These are phyloP conservation scores for Shargacucullia verbasci DNA, from an alignment of 2,888 invertebrate species.

Conservation along the genomic window DNA sequence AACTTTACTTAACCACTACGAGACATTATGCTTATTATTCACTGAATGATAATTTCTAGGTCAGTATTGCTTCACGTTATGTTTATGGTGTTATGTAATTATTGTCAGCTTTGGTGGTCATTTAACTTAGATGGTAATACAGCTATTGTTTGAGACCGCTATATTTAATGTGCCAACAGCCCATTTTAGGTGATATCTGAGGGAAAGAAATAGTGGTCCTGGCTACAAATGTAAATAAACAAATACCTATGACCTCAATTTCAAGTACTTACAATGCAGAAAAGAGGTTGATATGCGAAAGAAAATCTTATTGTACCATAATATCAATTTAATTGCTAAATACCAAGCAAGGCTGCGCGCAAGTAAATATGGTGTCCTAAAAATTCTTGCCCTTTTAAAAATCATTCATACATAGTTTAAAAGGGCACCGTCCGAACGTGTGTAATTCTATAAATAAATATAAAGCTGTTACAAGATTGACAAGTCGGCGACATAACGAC, in stretches of 20 bases:
- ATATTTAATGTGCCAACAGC: slow-evolving; percentile 8
- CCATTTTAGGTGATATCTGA: slow-evolving; percentile 23
- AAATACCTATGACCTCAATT: too few species aligned
- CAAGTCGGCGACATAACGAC: slow-evolving; percentile 51
- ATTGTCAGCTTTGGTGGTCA: slow-evolving; percentile 47
- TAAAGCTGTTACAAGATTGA: slow-evolving; percentile 40
- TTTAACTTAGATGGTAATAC: slow-evolving; percentile 47
- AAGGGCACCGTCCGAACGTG: slow-evolving; percentile 14
- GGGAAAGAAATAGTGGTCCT: slow-evolving; percentile 21
- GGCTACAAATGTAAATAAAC: too few species aligned
- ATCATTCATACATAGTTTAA: slow-evolving; percentile 1
- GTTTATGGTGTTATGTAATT: slow-evolving; percentile 67
- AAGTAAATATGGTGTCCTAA: too few species aligned
- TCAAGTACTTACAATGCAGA: too few species aligned
- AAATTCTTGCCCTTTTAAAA: not conserved
- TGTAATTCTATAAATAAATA: slow-evolving; percentile 2
- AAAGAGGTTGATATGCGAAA: too few species aligned
- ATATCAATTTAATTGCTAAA: too few species aligned
- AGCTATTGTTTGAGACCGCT: slow-evolving; percentile 36
- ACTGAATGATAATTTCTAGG: slow-evolving; percentile 81
- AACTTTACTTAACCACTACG: slow-evolving; percentile 78
- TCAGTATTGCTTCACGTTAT: slow-evolving; percentile 68
- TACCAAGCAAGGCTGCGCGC: too few species aligned
- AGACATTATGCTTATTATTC: slow-evolving; percentile 76
- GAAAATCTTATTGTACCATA: too few species aligned